A percentile compares a stretch with the other conserved stretches of the same genome.
phyloP scores from a whole-genome alignment of 92 coral and sea anemone genomes.

The Heteractis magnifica region DNA sequence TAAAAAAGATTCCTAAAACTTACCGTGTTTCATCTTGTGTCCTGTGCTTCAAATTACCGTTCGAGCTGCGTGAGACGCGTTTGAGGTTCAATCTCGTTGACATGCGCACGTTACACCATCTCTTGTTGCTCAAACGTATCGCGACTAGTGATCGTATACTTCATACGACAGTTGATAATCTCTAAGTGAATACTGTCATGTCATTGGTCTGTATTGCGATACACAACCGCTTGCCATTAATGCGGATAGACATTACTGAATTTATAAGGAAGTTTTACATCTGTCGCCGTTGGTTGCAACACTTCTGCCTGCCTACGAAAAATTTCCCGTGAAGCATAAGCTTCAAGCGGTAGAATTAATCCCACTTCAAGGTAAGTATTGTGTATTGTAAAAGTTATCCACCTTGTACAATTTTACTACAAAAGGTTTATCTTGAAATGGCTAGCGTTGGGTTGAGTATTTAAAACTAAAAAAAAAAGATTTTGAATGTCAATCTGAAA shows the following conservation, averaged over 20 bases:
- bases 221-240: not conserved
- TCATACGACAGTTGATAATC: not conserved
- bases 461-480: too few species aligned
- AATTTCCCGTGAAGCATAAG: not conserved
- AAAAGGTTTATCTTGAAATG: not conserved
- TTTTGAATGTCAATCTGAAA: too few species aligned
- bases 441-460: too few species aligned
- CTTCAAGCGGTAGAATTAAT: not conserved
- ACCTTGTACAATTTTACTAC: not conserved
- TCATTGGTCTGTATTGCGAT: not conserved
- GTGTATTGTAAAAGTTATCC: not conserved
- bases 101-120: constrained; percentile 1
- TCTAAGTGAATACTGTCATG: not conserved
- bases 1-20: not conserved
- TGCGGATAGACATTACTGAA: not conserved
- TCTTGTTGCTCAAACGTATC: not conserved
- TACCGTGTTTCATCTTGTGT: not conserved
- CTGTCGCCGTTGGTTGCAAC: not conserved
- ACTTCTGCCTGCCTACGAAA: not conserved
- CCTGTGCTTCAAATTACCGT: not conserved
- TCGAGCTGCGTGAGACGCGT: not conserved
- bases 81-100: not conserved
- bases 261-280: not conserved
- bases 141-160: not conserved
- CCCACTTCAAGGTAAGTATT: not conserved